Evolutionary conservation across 2,797 vertebrate species (phyloP), one percentile per base, ranked within the genome.

Genomic region (Eulemur albifrons): DNA sequence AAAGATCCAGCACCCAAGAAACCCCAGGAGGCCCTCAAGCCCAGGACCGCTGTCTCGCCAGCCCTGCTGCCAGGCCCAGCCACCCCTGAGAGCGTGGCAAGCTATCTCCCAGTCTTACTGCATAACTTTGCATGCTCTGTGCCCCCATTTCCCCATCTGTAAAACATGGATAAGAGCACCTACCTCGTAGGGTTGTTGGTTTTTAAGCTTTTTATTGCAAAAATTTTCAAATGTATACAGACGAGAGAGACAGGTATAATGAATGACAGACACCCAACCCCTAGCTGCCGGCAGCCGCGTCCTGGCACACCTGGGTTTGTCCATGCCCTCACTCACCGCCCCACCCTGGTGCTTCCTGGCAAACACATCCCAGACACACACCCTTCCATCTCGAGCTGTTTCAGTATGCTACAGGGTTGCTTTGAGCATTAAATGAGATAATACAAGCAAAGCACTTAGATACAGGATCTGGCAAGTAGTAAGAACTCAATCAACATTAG

Each of bases 31-130:
- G 80, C 54, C 75, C 15, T 0, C 2, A 12, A 59, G 73, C 83
- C 63, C 30, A 20, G 70, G 50, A 52, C 45, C 81, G 23, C 52
- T 32, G 27, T 27, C 38, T 54, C n/a, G 0, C 45, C 32, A 23
- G n/a, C 12, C 12, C 14, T 9, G 50, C 63, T 40, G 73, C 92
- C 73, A 72, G 67, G 73, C 25, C 40, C 40, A 1, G 0, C 40
- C 11, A 0, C 1, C 35, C 14, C 15, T 1, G 23, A 38, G 38
- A 73, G n/a, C 0, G 4, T 2, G 12, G 35, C 0, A 0, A 40
- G 54, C 84, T 38, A 23, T 35, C 43, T 69, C 67, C 1, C 1
- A 4, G 30, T 17, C 65, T 32, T 15, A 43, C 63, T 1, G 8
- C 14, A 4, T 30, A n/a, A 82, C 9, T 43, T 38, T 1, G 43